Conservation (phyloP, 2,888 invertebrate genomes). For the Homarus gammarus region DNA sequence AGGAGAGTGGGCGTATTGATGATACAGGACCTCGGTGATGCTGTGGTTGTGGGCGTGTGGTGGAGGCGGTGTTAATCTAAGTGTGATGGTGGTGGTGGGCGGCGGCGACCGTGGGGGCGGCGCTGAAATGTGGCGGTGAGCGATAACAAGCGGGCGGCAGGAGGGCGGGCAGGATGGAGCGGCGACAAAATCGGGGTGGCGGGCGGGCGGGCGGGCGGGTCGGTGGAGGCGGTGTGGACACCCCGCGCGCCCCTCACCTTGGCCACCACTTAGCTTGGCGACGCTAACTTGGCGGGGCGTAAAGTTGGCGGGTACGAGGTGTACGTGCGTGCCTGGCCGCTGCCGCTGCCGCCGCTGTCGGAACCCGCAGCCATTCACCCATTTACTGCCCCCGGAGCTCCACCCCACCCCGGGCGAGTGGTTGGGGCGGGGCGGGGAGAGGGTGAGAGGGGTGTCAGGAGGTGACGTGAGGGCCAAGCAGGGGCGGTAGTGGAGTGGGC, state of each 20-base stretch:
- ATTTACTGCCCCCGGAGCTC: constrained; percentile 9
- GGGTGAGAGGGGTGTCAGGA: not conserved
- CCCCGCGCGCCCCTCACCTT: constrained; percentile 18
- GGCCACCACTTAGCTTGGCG: constrained; percentile 62
- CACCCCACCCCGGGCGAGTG: not conserved
- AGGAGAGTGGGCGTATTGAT: not conserved
- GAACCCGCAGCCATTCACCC: constrained; percentile 16
- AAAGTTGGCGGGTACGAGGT: constrained; percentile 66
- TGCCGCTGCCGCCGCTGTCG: constrained; percentile 30
- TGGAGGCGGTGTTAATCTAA: not conserved
- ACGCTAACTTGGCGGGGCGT: constrained; percentile 57
- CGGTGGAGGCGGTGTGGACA: not conserved
- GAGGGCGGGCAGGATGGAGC: constrained; percentile 14
- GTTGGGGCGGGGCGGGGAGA: not conserved
- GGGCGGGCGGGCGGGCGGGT: not conserved
- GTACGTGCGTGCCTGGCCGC: constrained; percentile 36
- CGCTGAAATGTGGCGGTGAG: constrained; percentile 24
- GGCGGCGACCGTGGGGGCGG: not conserved
- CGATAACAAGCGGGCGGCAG: constrained; percentile 21
- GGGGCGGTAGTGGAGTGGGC: constrained; percentile 10
- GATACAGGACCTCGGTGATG: too few species aligned
- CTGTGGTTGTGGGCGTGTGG: not conserved
- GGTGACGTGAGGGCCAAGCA: not conserved
- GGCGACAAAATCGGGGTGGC: constrained; percentile 49
- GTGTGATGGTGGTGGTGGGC: not conserved